A percentile compares a stretch with the other conserved stretches of the same genome.
Evolutionary conservation across 2,113 vertebrate species (phyloP).

Genomic region (Chamaea fasciata): DNA sequence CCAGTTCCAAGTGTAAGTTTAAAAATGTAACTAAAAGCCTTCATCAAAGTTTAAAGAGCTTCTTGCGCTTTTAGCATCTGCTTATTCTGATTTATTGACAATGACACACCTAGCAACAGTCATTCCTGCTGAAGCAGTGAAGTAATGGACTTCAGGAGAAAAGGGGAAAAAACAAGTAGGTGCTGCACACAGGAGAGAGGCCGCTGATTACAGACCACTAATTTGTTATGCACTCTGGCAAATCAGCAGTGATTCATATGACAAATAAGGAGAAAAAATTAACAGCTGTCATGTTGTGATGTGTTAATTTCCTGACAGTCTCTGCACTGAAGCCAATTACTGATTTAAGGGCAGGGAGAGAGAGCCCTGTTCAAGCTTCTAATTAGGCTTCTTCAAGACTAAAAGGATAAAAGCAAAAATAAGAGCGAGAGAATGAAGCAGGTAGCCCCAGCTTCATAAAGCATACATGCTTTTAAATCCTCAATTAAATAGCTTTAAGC

Average conservation of each 20-base stretch:
- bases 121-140: slow-evolving; percentile 65
- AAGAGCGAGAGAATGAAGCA: slow-evolving; percentile 81
- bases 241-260: slow-evolving; percentile 95
- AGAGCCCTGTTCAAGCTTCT: slow-evolving; percentile 90
- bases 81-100: slow-evolving; percentile 85
- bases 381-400: slow-evolving; percentile 98
- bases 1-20: slow-evolving; percentile 78
- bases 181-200: slow-evolving; percentile 76
- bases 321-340: slow-evolving; percentile 98
- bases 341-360: slow-evolving; percentile 98
- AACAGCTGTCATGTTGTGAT: slow-evolving; percentile 99
- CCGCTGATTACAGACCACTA: slow-evolving; percentile 94
- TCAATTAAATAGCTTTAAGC: slow-evolving; percentile 79
- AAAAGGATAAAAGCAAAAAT: slow-evolving; percentile 97
- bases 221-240: slow-evolving; percentile 95
- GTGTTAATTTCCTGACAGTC: slow-evolving; percentile 99
- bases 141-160: slow-evolving; percentile 73
- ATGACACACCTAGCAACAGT: slow-evolving; percentile 79
- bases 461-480: slow-evolving; percentile 74
- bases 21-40: slow-evolving; percentile 88
- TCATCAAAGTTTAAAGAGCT: slow-evolving; percentile 88
- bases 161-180: slow-evolving; percentile 54
- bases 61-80: slow-evolving; percentile 80
- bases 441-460: slow-evolving; percentile 76
- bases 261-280: slow-evolving; percentile 95